phyloP scores from a whole-genome alignment of 2,113 vertebrate genomes.

The Gallinago paraguaiae region DNA sequence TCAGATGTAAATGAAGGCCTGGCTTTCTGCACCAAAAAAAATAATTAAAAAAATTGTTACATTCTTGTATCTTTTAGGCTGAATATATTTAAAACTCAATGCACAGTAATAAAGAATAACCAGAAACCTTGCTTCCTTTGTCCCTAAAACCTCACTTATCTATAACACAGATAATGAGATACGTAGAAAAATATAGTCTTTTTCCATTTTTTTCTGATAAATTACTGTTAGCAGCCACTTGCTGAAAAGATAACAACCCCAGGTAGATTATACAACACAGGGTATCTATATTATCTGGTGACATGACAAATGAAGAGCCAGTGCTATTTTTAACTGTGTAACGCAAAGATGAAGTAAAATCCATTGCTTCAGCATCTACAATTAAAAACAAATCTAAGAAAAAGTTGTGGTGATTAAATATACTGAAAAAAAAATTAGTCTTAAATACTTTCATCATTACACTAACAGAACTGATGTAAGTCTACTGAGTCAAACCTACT shows the following conservation, averaged over 20 bases:
- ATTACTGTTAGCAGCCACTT: not conserved
- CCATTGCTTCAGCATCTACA: not conserved
- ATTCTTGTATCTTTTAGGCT: not conserved
- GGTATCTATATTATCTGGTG: not conserved
- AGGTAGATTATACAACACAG: not conserved
- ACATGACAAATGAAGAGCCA: not conserved
- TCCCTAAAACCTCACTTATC: not conserved
- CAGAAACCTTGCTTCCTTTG: not conserved
- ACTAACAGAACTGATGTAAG: not conserved
- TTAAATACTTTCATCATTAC: not conserved
- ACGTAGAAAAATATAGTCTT: not conserved
- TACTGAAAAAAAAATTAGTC: not conserved
- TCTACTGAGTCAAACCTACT: not conserved
- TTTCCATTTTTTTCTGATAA: not conserved
- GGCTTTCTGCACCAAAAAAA: not conserved
- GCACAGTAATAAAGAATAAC: not conserved
- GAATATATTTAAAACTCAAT: not conserved
- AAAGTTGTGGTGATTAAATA: not conserved
- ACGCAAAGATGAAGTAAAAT: not conserved
- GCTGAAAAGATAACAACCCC: not conserved
- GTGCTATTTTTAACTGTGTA: not conserved
- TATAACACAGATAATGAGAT: not conserved
- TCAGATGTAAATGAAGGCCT: not conserved
- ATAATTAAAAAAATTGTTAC: too few relatives aligned
- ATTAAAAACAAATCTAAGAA: not conserved